Evolutionary conservation across 2,113 vertebrate genomes (phyloP), one percentile per base, ranked within the genome.

Genomic region (Malurus melanocephalus): DNA sequence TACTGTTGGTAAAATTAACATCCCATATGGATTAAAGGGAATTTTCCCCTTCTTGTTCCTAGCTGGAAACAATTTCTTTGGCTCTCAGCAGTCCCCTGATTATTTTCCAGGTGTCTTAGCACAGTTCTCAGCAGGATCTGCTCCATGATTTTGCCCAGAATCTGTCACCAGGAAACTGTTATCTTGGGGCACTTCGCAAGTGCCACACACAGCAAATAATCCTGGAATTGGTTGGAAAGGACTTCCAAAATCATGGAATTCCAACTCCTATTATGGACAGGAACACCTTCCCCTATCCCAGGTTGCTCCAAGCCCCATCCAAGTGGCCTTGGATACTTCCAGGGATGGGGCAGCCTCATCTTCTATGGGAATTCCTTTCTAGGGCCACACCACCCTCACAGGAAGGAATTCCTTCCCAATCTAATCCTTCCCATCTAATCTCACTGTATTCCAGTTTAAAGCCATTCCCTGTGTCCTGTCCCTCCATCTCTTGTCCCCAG

Each of bases 181-280:
- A 33, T 14, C 52, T 52, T 43, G 69, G 9, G 26, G 7, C 5
- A 43, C 4, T 30, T 20, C 8, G 16, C 12, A 49, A 73, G 51
- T 42, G 30, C 12, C 51, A 65, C 24, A 11, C 0, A 0, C 1
- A 49, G 35, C 16, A 57, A 22, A 59, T 2, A 57, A 35, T 43
- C 26, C 17, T 14, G 10, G 23, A 49, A 57, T 6, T 16, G 8
- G 0, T 28, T 51, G 18, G 51, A 43, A 51, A 15, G 7, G 7
- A 73, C 4, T 20, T 28, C 5, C 2, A 43, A 56, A 48, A 43
- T n/a, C 8, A 16, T 8, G 26, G 14, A 72, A 64, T 65, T 56
- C 11, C 12, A 48, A 2, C 11, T 3, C 2, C 3, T 56, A 4
- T 11, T 33, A 19, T 0, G 0, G 30, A 9, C 30, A 56, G 33